These are phyloP conservation scores for Pheosia gnoma DNA, from an alignment of 2,888 invertebrate genomes.

Conservation along the genomic window DNA sequence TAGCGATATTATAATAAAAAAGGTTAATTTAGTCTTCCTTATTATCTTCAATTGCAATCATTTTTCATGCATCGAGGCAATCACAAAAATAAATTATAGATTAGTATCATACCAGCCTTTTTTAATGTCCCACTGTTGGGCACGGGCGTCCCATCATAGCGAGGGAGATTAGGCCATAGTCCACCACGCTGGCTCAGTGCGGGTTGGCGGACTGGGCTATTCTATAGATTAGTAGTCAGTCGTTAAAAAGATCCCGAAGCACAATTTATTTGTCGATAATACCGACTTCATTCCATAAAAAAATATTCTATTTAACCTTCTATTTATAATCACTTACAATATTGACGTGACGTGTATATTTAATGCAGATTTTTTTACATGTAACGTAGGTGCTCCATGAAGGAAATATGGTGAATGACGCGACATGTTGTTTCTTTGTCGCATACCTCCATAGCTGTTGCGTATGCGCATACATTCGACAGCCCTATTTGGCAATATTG, in stretches of 20 bases:
- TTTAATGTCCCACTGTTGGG: too few species aligned
- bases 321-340: not conserved
- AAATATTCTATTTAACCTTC: not conserved
- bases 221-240: not conserved
- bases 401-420: constrained; percentile 11
- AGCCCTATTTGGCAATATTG: constrained; percentile 56
- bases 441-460: constrained; percentile 29
- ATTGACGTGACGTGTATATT: not conserved
- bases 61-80: too few species aligned
- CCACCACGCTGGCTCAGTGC: too few species aligned
- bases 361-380: not conserved
- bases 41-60: too few species aligned
- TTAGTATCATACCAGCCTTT: too few species aligned
- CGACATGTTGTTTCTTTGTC: constrained; percentile 25
- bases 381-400: not conserved
- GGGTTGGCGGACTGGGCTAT: too few species aligned
- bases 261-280: not conserved
- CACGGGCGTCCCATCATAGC: too few species aligned
- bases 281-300: not conserved
- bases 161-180: too few species aligned
- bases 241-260: not conserved
- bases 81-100: too few species aligned
- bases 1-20: too few species aligned
- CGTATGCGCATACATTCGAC: constrained; percentile 31
- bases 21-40: too few species aligned